phyloP scores from a whole-genome alignment of 2,113 vertebrate genomes.

The Noturus placidus region DNA sequence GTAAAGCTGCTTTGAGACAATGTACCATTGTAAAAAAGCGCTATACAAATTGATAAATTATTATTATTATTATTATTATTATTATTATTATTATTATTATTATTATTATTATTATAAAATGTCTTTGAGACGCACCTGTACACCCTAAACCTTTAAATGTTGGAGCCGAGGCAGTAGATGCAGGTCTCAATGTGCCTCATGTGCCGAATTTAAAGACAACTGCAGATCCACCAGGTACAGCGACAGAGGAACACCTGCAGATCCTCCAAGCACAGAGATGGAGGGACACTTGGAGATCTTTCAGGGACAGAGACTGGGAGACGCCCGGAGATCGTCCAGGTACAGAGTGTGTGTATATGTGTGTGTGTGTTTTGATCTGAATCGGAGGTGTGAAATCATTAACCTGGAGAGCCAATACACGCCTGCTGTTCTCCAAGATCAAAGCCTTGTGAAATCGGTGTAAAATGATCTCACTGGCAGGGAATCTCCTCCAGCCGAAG shows the following conservation, averaged over 20 bases:
- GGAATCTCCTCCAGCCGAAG: slow-evolving; percentile 4
- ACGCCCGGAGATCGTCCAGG: neutral
- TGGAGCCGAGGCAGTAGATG: neutral
- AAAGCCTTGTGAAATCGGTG: slow-evolving; percentile 12
- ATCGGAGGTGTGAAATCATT: neutral
- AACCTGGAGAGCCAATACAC: neutral
- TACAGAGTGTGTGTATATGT: neutral
- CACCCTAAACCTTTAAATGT: neutral
- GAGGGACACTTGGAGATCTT: neutral
- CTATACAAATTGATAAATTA: no score
- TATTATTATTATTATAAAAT: no score
- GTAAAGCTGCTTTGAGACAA: no score
- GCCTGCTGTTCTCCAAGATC: neutral
- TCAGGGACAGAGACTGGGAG: neutral
- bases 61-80: no score
- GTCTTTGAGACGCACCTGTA: no score
- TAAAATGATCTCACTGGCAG: neutral
- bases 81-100: no score
- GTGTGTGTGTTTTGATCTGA: neutral
- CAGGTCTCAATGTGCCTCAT: neutral
- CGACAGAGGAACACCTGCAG: neutral
- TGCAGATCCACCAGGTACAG: neutral
- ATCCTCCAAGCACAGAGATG: neutral
- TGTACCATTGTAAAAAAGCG: no score
- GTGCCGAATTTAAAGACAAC: neutral